Conservation (phyloP, 2,888 invertebrate species). For the Cheilosia vernalis region DNA sequence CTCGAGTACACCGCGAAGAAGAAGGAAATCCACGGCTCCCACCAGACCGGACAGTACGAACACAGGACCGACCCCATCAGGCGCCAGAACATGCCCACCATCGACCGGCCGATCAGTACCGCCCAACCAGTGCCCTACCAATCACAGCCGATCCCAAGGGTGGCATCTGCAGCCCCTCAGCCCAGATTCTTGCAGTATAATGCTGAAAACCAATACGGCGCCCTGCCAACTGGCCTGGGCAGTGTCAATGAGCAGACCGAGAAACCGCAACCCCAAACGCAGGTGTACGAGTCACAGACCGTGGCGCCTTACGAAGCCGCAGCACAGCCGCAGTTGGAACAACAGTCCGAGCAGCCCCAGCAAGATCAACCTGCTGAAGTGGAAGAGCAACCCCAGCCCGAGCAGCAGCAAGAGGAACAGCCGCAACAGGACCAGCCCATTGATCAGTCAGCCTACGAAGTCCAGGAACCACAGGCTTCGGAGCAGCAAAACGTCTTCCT, state of each 20-base stretch:
- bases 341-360: slow-evolving; percentile 17
- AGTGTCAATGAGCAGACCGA: slow-evolving; percentile 3
- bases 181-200: slow-evolving; percentile 57
- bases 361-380: slow-evolving; percentile 11
- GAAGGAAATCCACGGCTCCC: slow-evolving; percentile 59
- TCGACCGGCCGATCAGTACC: slow-evolving; percentile 36
- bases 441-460: not conserved
- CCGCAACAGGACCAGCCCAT: not conserved
- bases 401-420: slow-evolving; percentile 1
- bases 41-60: slow-evolving; percentile 50
- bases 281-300: slow-evolving; percentile 3
- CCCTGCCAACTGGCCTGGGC: slow-evolving; percentile 45
- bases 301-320: slow-evolving; percentile 2
- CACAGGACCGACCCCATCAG: slow-evolving; percentile 51
- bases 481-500: slow-evolving; percentile 30
- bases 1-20: slow-evolving; percentile 87
- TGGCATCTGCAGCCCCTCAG: slow-evolving; percentile 19
- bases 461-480: slow-evolving; percentile 33
- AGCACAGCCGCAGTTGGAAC: not conserved
- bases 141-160: not conserved
- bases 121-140: slow-evolving; percentile 4
- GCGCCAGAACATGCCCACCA: slow-evolving; percentile 56
- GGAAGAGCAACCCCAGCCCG: slow-evolving; percentile 9
- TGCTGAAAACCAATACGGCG: slow-evolving; percentile 21
- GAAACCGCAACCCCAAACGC: slow-evolving; percentile 1